Conservation (phyloP, 2,113 vertebrate genomes). For the Microcebus lehilahytsara region DNA sequence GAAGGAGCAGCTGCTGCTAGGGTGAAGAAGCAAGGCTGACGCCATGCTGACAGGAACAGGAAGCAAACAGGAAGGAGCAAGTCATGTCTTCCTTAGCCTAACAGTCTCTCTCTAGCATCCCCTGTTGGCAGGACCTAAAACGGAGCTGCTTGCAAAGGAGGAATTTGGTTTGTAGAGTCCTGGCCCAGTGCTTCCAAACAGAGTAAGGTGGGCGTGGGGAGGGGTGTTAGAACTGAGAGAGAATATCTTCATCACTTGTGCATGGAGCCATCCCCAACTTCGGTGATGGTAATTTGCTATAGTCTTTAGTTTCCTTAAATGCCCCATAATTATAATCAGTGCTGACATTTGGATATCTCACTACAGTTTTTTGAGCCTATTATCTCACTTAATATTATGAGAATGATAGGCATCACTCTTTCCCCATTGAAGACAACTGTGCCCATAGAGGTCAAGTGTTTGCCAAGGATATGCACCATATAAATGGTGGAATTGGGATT, state of each 20-base stretch:
- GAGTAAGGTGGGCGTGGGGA: background rate
- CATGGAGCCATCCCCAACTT: background rate
- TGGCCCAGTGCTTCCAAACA: background rate
- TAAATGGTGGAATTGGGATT: background rate
- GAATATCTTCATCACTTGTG: background rate
- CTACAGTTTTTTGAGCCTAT: background rate
- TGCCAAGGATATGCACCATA: background rate
- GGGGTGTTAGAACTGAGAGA: background rate
- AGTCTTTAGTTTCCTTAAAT: background rate
- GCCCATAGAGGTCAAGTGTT: background rate
- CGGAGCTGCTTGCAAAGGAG: background rate
- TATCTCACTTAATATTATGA: conserved; percentile 9
- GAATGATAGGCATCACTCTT: background rate
- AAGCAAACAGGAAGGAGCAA: background rate
- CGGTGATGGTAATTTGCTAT: background rate
- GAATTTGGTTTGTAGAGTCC: background rate
- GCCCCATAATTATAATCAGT: background rate
- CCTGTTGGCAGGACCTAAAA: background rate
- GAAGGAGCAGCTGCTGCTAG: background rate
- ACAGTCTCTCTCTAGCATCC: background rate
- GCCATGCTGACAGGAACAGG: background rate
- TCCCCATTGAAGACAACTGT: background rate
- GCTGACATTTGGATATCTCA: background rate
- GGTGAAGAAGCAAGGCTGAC: background rate
- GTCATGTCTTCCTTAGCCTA: background rate